A percentile compares a stretch with the other conserved stretches of the same genome.
Conservation (phyloP, 2,113 vertebrate genomes). For the Saguinus imperator region DNA sequence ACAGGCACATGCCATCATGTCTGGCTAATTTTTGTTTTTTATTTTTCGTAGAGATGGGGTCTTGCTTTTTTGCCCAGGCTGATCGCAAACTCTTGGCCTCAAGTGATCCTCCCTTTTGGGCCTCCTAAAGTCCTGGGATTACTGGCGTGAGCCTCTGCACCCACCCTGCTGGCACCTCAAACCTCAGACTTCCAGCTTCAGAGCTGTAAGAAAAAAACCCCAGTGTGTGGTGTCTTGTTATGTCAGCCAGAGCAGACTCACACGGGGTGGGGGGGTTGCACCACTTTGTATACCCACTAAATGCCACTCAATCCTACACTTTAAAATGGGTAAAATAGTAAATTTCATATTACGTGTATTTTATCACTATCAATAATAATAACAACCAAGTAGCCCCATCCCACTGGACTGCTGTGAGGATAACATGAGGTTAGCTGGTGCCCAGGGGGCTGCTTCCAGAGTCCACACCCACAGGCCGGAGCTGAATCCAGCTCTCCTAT, state of each 20-base stretch:
- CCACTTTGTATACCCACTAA: not conserved
- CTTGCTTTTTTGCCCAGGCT: too few relatives aligned
- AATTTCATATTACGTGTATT: not conserved
- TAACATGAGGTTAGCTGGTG: not conserved
- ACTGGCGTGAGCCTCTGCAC: too few relatives aligned
- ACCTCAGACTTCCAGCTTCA: not conserved
- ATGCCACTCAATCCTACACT: not conserved
- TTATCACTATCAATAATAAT: not conserved
- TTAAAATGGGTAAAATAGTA: not conserved
- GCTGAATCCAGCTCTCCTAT: accelerated
- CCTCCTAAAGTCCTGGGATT: too few relatives aligned
- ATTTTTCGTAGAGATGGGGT: too few relatives aligned
- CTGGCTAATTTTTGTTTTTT: too few relatives aligned
- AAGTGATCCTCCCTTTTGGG: too few relatives aligned
- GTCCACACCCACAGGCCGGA: not conserved
- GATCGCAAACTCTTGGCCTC: too few relatives aligned
- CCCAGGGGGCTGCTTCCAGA: not conserved
- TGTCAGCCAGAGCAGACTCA: not conserved
- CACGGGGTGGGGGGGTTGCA: not conserved
- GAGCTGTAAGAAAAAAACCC: not conserved
- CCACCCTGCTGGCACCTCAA: not conserved
- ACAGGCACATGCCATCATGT: too few relatives aligned
- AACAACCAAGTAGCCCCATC: not conserved
- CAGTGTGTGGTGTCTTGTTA: not conserved
- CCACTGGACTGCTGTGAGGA: too few relatives aligned